These are phyloP conservation scores for Mormoops blainvillei DNA, from an alignment of 2,113 vertebrate genomes.

Conservation along the genomic window DNA sequence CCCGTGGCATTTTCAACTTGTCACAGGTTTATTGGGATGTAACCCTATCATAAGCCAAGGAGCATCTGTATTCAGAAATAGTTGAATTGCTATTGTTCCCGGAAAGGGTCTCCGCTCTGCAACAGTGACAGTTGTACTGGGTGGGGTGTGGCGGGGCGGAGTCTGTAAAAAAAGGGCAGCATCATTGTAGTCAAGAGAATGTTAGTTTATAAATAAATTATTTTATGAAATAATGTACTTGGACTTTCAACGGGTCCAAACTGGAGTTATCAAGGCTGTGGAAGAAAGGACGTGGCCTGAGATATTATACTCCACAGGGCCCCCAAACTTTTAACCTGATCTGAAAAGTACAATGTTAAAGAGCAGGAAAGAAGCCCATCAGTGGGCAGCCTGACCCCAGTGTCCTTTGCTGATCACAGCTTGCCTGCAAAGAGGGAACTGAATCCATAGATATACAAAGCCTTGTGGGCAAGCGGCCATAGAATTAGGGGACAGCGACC, in stretches of 20 bases:
- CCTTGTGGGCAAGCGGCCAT: background rate
- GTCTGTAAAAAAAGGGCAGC: background rate
- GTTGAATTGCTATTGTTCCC: background rate
- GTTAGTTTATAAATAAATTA: background rate
- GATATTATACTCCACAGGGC: no score
- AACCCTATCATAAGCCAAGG: background rate
- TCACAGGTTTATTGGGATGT: background rate
- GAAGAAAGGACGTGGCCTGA: background rate
- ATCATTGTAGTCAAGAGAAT: background rate
- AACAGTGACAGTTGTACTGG: background rate
- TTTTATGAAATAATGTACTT: no score
- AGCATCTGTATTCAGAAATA: background rate
- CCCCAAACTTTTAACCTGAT: background rate
- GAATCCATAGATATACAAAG: background rate
- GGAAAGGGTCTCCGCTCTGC: background rate
- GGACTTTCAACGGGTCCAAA: background rate
- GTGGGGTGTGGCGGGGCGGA: background rate
- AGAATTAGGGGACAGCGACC: background rate
- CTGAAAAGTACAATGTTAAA: background rate
- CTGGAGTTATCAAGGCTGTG: accelerated
- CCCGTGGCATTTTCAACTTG: background rate
- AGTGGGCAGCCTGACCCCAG: background rate
- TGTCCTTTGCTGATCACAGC: background rate
- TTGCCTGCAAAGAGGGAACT: background rate
- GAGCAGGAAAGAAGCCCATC: background rate